Evolutionary conservation across 2,113 vertebrate species (phyloP).

Genomic region (Ophthalmolycus amberensis): DNA sequence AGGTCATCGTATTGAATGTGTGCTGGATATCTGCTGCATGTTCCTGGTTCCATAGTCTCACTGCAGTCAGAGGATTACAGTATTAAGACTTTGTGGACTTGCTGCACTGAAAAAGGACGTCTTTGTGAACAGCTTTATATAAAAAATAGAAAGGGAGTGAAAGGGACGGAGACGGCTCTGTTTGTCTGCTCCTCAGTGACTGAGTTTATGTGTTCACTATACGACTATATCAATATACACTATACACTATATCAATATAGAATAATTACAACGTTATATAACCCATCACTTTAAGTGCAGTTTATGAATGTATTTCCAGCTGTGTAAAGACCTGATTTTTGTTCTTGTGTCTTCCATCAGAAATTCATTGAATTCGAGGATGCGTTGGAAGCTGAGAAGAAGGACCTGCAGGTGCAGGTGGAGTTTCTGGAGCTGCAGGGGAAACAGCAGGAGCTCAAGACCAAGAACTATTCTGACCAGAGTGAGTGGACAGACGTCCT

Average conservation of each 20-base stretch:
- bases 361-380: conserved; percentile 99
- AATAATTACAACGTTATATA: not conserved
- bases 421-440: conserved; percentile 94
- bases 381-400: conserved; percentile 97
- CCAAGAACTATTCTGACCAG: conserved; percentile 96
- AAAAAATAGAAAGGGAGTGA: conserved; percentile 8
- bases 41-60: conserved; percentile 33
- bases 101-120: conserved; percentile 53
- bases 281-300: not conserved
- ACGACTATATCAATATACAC: too few relatives aligned
- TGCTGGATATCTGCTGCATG: conserved; percentile 33
- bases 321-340: not conserved
- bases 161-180: conserved; percentile 14
- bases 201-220: not conserved
- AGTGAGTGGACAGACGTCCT: conserved; percentile 68
- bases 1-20: conserved; percentile 17
- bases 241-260: too few relatives aligned
- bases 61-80: conserved; percentile 79
- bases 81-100: conserved; percentile 70
- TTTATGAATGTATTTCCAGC: not conserved
- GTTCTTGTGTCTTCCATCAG: conserved; percentile 73
- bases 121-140: conserved; percentile 72
- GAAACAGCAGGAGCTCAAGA: conserved; percentile 95
- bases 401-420: conserved; percentile 94
- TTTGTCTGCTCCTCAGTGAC: conserved; percentile 14